Evolutionary conservation across 2,888 invertebrate genomes (phyloP).

Genomic region (Crematogaster levior): DNA sequence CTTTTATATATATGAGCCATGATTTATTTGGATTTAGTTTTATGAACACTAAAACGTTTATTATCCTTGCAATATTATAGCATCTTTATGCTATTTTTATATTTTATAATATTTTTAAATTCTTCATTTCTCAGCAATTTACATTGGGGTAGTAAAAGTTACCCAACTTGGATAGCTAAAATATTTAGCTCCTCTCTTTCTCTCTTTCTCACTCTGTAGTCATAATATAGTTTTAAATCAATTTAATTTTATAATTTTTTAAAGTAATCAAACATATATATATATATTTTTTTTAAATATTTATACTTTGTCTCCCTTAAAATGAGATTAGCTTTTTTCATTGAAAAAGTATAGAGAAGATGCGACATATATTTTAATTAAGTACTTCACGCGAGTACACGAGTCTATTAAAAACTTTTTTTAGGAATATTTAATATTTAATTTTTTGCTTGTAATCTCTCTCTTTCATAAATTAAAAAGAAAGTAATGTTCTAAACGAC

Average conservation of each 20-base stretch:
- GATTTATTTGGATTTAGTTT: constrained; percentile 8
- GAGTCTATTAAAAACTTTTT: not conserved
- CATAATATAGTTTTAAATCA: not conserved
- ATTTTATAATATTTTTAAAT: not conserved
- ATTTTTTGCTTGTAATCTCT: not conserved
- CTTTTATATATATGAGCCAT: not conserved
- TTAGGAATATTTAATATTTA: not conserved
- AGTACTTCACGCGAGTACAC: not conserved
- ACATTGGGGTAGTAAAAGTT: not conserved
- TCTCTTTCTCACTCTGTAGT: too few species aligned
- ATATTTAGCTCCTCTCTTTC: too few species aligned
- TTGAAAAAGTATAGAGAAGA: not conserved
- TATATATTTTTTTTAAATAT: not conserved
- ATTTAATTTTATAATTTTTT: not conserved
- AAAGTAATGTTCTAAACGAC: constrained; percentile 11
- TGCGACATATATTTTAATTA: constrained; percentile 9
- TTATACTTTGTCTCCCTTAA: not conserved
- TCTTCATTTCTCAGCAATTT: not conserved
- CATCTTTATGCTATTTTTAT: not conserved
- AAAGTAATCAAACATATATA: not conserved
- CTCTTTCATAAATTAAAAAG: not conserved
- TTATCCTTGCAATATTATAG: not conserved
- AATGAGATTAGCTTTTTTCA: not conserved
- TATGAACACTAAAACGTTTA: not conserved
- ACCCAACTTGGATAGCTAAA: not conserved